Base-by-base conservation (phyloP, 2,888 invertebrate genomes). In the Leptopilina myrica region DNA sequence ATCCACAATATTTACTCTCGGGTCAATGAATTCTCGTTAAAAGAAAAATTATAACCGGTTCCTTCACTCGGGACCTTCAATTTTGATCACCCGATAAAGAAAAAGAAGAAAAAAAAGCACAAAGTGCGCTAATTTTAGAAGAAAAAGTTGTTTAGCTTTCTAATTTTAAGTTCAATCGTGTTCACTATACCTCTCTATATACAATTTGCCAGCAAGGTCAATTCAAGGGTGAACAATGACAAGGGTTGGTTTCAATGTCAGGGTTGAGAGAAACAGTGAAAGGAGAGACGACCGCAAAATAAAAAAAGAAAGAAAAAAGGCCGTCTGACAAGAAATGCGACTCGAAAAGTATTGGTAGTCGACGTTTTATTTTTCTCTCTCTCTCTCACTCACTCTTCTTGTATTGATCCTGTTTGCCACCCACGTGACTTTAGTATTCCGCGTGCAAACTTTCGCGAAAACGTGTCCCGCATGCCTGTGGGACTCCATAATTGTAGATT, bases 401-500 rank as follows among this genome's bases (percentile, higher is more conserved):
- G 89, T 91, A 91, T 91, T 90, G 91, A 91, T 91, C 91, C 89
- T 89, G 89, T 90, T 89, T 91, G 88, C 87, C 82, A 80, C 49
- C 73, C 73, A 73, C 88, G 85, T 84, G 85, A 85, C 82, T 90
- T 91, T 90, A 90, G 90, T 91, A 91, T 91, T 91, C 91, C 89
- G 86, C 87, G 88, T 86, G 89, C 88, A 90, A 90, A 91, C 88
- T 91, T 89, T 88, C 87, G 87, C 87, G 88, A 87, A 86, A 87
- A 90, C 90, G 90, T 90, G 90, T 87, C 84, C 86, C 88, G 90
- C 90, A 90, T 90, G 88, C 87, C 84, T 82, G 86, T 85, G 86
- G 85, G 85, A 84, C 85, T 86, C 87, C 86, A 88, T 91, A 91
- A 91, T 91, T 91, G 91, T 91, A 91, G 89, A 91, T 91, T 91